Evolutionary conservation across 2,797 vertebrate genomes (phyloP), one percentile per base, ranked within the genome.

Genomic region (Artibeus jamaicensis): DNA sequence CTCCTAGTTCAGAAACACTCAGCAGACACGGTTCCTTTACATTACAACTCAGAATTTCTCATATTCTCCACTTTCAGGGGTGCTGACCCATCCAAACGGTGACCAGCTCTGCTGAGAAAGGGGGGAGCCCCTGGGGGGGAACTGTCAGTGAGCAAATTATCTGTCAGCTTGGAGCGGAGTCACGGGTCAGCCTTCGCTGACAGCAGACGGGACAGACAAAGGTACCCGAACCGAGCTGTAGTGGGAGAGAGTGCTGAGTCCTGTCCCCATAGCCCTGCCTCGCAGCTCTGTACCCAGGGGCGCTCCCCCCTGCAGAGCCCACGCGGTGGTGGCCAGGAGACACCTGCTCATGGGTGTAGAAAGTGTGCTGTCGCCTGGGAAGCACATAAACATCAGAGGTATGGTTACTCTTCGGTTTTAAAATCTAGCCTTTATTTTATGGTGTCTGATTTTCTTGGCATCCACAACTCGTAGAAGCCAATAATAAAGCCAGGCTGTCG

Each of bases 361-460:
- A 50, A 78, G 4, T 14, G 59, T 73, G 53, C 76, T 53, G 34
- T 85, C 21, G 42, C 9, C 29, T 34, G 85, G 87, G 71, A 67
- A 90, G 85, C 22, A 29, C n/a, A 24, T 46, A 82, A 3, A 48
- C 62, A 26, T 83, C 70, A 92, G 94, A 92, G 70, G 26, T 50
- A 62, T 62, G 62, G 44, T 65, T 91, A 89, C 88, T 94, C 57
- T 71, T 96, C 94, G 44, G 62, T 79, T 94, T 93, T 89, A 70
- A 94, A 89, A 93, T 74, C 82, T 55, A 55, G 70, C 67, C 55
- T 77, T 92, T n/a, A 42, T 85, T 95, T 96, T 89, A 91, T 37
- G 79, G 92, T 70, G 42, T 90, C 92, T 93, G 70, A 93, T 83
- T 85, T 93, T 79, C 90, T 96, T 92, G 92, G 79, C 90, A 32